These are phyloP conservation scores for Sebastes goodei DNA, from an alignment of 2,797 vertebrate species.

Conservation along the genomic window DNA sequence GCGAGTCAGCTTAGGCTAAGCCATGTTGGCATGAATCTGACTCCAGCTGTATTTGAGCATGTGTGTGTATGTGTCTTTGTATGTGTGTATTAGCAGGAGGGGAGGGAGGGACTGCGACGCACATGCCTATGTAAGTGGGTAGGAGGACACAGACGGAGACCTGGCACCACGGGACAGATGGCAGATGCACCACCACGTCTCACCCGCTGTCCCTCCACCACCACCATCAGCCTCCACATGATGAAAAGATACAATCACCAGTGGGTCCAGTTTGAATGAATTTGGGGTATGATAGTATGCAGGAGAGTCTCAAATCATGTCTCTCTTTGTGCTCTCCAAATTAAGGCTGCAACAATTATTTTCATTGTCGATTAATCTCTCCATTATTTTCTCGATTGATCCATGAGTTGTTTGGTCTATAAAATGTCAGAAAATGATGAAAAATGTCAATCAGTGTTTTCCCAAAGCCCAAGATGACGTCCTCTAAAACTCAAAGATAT, in stretches of 20 bases:
- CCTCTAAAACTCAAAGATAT: too few relatives aligned
- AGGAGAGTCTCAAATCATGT: slow-evolving; percentile 17
- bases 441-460: too few relatives aligned
- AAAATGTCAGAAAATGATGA: fast-evolving
- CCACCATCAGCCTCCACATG: neutral
- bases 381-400: too few relatives aligned
- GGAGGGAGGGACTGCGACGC: neutral
- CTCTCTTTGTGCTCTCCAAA: neutral
- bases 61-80: neutral
- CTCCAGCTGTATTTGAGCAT: slow-evolving; percentile 39
- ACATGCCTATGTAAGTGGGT: slow-evolving; percentile 24
- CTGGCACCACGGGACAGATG: slow-evolving; percentile 55
- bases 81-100: slow-evolving; percentile 3
- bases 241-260: slow-evolving; percentile 27
- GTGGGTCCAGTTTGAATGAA: slow-evolving; percentile 18
- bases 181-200: slow-evolving; percentile 30
- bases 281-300: slow-evolving; percentile 7
- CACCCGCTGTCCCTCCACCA: neutral
- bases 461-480: too few relatives aligned
- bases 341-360: neutral
- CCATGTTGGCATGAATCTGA: slow-evolving; percentile 45
- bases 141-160: slow-evolving; percentile 36
- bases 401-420: too few relatives aligned
- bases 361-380: too few relatives aligned
- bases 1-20: slow-evolving; percentile 45